A percentile compares a stretch with the other conserved stretches of the same genome.
Evolutionary conservation across 1,140 invertebrate species (phyloP).

Genomic region (Conus ventricosus): DNA sequence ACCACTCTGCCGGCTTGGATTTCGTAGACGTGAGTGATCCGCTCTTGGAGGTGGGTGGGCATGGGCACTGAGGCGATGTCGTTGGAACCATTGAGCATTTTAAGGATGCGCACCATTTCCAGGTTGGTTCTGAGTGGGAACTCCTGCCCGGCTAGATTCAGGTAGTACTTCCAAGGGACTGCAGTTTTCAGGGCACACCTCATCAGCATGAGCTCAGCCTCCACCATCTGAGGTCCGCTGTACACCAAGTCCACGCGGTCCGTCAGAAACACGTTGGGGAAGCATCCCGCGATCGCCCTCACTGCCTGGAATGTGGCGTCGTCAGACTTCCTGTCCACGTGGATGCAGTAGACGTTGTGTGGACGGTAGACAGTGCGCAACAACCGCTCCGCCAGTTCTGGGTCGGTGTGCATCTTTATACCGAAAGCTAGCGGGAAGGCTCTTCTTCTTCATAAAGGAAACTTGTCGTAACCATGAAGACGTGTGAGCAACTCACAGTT

Average conservation of each 20-base stretch:
- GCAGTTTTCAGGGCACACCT: conserved; percentile 13
- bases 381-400: conserved; percentile 66
- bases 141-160: conserved; percentile 68
- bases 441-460: conserved; percentile 45
- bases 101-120: conserved; percentile 62
- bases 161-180: conserved; percentile 67
- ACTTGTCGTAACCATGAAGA: neutral
- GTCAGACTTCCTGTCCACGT: conserved; percentile 63
- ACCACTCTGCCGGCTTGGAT: conserved; percentile 34
- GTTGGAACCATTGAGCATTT: conserved; percentile 60
- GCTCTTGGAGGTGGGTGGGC: conserved; percentile 36
- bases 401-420: conserved; percentile 59
- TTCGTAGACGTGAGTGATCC: conserved; percentile 38
- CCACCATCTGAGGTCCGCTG: conserved; percentile 47
- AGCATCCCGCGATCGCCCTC: conserved; percentile 55
- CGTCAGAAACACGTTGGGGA: conserved; percentile 56
- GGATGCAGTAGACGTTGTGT: conserved; percentile 73
- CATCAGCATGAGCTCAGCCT: conserved; percentile 37
- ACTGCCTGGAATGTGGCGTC: conserved; percentile 50
- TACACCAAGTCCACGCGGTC: conserved; percentile 51
- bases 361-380: conserved; percentile 68
- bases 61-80: conserved; percentile 56
- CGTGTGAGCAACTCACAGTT: neutral
- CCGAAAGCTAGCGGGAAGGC: conserved; percentile 65
- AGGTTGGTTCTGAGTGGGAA: conserved; percentile 67